A percentile compares a stretch with the other conserved stretches of the same genome.
Evolutionary conservation across 2,888 invertebrate genomes (phyloP).

Genomic region (Yponomeuta malinellus): DNA sequence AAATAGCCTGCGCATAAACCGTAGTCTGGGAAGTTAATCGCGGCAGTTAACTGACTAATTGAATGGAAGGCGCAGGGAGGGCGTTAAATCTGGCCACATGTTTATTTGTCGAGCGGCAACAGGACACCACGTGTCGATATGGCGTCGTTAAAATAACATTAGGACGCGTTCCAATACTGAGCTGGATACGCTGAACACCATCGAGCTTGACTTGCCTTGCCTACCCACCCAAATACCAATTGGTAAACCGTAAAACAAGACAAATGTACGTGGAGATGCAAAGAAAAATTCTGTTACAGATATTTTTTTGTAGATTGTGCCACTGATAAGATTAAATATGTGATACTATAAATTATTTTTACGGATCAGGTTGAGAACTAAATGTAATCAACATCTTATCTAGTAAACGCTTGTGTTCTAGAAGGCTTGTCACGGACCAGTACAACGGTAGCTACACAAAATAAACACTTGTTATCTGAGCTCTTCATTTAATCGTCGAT

Average conservation of each 20-base stretch:
- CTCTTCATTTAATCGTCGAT: neutral
- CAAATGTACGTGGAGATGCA: too few species aligned
- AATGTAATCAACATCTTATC: neutral
- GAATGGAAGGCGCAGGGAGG: slow-evolving; percentile 2
- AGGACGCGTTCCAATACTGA: neutral
- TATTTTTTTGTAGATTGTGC: neutral
- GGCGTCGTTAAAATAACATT: slow-evolving; percentile 14
- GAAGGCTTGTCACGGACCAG: neutral
- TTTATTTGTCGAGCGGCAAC: slow-evolving; percentile 11
- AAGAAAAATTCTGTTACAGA: neutral
- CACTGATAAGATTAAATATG: neutral
- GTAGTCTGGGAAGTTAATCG: slow-evolving; percentile 1
- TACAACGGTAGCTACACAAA: neutral
- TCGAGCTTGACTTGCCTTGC: neutral
- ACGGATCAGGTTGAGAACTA: neutral
- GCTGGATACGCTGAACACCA: neutral
- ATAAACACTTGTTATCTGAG: neutral
- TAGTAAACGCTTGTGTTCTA: neutral
- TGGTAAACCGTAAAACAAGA: too few species aligned
- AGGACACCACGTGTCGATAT: slow-evolving; percentile 14
- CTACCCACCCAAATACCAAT: too few species aligned
- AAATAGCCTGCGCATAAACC: neutral
- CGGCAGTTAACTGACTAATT: slow-evolving; percentile 3
- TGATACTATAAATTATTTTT: neutral
- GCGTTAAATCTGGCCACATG: slow-evolving; percentile 15